Conservation (phyloP, 2,888 invertebrate genomes). For the Apamea anceps region DNA sequence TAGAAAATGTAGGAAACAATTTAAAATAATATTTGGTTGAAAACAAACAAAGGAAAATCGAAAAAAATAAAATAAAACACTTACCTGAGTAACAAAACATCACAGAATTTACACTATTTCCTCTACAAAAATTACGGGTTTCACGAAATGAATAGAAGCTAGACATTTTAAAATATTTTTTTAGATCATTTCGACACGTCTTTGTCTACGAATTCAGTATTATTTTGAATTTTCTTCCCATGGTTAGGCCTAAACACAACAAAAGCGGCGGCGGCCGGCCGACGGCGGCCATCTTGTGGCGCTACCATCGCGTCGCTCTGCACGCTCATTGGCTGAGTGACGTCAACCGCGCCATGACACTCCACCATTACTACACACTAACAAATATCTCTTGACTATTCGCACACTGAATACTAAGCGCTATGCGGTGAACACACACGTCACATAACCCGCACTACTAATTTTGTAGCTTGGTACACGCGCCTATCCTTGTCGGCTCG, state of each 20-base stretch:
- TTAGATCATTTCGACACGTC: constrained; percentile 49
- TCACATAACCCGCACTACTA: constrained; percentile 60
- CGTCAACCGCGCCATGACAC: constrained; percentile 89
- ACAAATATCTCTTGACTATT: constrained; percentile 72
- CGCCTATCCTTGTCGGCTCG: constrained; percentile 86
- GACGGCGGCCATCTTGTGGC: constrained; percentile 90
- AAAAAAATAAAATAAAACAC: constrained; percentile 62
- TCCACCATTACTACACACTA: constrained; percentile 84
- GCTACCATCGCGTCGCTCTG: constrained; percentile 85
- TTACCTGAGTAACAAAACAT: constrained; percentile 71
- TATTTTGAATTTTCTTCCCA: constrained; percentile 75
- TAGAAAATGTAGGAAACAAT: not conserved
- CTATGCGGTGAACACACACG: constrained; percentile 67
- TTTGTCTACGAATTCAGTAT: constrained; percentile 56
- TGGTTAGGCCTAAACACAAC: constrained; percentile 88
- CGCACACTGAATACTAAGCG: constrained; percentile 70
- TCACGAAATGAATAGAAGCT: constrained; percentile 48
- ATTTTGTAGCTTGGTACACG: constrained; percentile 77
- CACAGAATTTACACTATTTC: constrained; percentile 70
- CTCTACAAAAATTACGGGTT: constrained; percentile 32
- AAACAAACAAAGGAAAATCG: constrained; percentile 22
- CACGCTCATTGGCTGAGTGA: constrained; percentile 88
- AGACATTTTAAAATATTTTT: constrained; percentile 51
- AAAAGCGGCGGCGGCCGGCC: constrained; percentile 85
- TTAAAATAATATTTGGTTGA: not conserved